phyloP scores from a whole-genome alignment of 1,140 invertebrate species.

The Cherax quadricarinatus region DNA sequence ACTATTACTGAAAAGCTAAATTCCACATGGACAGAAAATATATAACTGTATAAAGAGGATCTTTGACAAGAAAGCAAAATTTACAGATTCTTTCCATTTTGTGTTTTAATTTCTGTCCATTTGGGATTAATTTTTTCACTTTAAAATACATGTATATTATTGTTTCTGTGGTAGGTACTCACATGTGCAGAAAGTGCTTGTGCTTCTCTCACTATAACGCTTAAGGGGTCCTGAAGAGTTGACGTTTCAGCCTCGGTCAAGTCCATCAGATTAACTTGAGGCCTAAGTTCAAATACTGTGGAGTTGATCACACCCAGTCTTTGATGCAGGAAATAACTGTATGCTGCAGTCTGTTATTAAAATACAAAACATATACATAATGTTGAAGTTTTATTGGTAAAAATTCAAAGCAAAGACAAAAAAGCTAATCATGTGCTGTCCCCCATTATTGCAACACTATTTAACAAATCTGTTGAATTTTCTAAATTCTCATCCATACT shows the following conservation, averaged over 20 bases:
- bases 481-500: no score
- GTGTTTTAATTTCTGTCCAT: no score
- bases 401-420: no score
- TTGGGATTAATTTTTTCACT: no score
- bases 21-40: neutral
- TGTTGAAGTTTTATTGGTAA: no score
- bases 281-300: constrained; percentile 81
- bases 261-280: constrained; percentile 83
- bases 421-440: no score
- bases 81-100: no score
- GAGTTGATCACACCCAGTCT: constrained; percentile 86
- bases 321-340: constrained; percentile 87
- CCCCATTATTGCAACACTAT: no score
- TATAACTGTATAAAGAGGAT: neutral
- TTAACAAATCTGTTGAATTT: no score
- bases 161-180: constrained; percentile 75
- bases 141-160: no score
- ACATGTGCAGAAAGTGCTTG: constrained; percentile 34
- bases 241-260: constrained; percentile 82
- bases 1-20: no score
- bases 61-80: no score
- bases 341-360: constrained; percentile 81
- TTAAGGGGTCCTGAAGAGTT: constrained; percentile 81
- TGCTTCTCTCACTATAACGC: constrained; percentile 79
- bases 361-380: neutral